These are phyloP conservation scores for Rhodeus uyekii DNA, from an alignment of 2,797 vertebrate genomes.

Conservation along the genomic window DNA sequence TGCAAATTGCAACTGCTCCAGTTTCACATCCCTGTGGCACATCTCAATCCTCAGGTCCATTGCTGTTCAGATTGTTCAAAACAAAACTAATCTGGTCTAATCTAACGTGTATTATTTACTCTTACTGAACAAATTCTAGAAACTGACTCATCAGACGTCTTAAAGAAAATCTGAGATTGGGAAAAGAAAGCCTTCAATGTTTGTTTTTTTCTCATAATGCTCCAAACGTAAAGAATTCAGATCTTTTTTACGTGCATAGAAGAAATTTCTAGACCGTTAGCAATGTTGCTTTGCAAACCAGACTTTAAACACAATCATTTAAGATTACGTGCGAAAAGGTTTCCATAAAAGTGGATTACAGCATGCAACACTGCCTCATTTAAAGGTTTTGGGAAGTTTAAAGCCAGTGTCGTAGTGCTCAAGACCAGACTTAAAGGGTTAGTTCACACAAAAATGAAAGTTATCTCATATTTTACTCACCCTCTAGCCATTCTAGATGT, in stretches of 20 bases:
- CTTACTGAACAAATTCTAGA: background rate
- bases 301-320: background rate
- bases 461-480: no score
- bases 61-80: background rate
- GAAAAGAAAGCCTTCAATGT: background rate
- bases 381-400: background rate
- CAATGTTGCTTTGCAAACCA: background rate
- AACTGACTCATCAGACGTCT: background rate
- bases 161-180: background rate
- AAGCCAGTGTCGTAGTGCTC: background rate
- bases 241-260: background rate
- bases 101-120: background rate
- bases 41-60: constrained; percentile 24
- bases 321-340: background rate
- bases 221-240: background rate
- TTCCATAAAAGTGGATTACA: background rate
- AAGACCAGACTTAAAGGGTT: background rate
- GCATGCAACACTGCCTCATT: background rate
- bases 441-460: no score
- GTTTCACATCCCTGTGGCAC: constrained; percentile 33
- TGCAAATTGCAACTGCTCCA: constrained; percentile 27
- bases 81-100: constrained; percentile 2
- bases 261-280: background rate
- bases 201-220: background rate
- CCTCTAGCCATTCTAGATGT: no score